A percentile compares a stretch with the other conserved stretches of the same genome.
Conservation (phyloP, 2,888 invertebrate genomes). For the Rutpela maculata region DNA sequence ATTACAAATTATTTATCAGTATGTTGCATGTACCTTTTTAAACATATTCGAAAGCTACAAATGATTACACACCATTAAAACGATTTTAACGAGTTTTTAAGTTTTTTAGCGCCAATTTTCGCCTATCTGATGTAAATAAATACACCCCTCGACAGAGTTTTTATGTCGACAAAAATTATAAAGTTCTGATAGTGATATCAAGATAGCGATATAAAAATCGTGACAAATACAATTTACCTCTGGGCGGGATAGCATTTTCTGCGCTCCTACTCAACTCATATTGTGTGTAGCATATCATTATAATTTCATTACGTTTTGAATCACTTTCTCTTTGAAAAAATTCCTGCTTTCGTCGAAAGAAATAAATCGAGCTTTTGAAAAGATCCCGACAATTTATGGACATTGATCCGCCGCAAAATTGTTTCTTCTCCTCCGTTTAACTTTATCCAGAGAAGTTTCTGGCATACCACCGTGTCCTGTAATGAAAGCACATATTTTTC, state of each 20-base stretch:
- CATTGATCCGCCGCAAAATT: not conserved
- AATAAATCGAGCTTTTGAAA: not conserved
- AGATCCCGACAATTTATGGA: not conserved
- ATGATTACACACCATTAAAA: too few species aligned
- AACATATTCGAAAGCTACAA: too few species aligned
- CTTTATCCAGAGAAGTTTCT: not conserved
- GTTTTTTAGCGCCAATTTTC: not conserved
- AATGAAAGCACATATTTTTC: conserved; percentile 1
- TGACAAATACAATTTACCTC: not conserved
- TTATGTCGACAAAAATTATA: not conserved
- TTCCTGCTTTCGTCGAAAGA: not conserved
- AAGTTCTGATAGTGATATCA: not conserved
- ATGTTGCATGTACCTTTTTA: too few species aligned
- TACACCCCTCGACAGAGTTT: not conserved
- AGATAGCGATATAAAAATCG: not conserved
- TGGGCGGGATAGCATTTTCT: not conserved
- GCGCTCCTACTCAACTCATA: not conserved
- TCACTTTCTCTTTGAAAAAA: not conserved
- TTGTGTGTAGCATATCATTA: not conserved
- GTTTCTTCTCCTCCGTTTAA: conserved; percentile 3
- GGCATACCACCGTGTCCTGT: not conserved
- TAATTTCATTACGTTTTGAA: too few species aligned
- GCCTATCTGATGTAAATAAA: too few species aligned
- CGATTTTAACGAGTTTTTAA: too few species aligned
- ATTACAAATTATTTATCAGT: too few species aligned